phyloP scores from a whole-genome alignment of 2,888 invertebrate species.

The Ryuthela nishihirai region DNA sequence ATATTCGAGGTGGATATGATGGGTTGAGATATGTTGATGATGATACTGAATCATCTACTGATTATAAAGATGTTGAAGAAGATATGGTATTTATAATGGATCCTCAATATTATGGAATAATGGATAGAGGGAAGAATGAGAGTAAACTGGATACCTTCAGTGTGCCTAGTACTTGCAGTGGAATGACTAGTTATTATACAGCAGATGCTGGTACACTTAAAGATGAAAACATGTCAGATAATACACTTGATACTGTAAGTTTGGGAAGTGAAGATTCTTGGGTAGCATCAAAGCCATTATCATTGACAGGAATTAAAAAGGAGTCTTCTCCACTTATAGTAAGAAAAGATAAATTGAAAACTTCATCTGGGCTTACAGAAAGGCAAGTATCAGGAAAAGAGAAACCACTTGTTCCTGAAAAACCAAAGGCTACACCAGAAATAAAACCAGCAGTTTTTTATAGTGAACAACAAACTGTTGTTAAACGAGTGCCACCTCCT shows the following conservation, averaged over 20 bases:
- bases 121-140: constrained; percentile 14
- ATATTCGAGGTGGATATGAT: constrained; percentile 27
- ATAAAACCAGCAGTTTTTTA: not conserved
- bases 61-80: constrained; percentile 34
- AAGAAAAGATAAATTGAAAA: too few species aligned
- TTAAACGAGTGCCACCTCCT: constrained; percentile 26
- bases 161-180: constrained; percentile 30
- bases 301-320: too few species aligned
- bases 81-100: constrained; percentile 28
- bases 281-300: too few species aligned
- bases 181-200: constrained; percentile 33
- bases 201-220: constrained; percentile 27
- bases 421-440: too few species aligned
- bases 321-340: too few species aligned
- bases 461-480: not conserved
- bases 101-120: constrained; percentile 15
- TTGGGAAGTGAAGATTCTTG: constrained; percentile 13
- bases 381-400: too few species aligned
- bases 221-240: constrained; percentile 25
- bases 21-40: constrained; percentile 35
- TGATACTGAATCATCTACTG: constrained; percentile 35
- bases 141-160: constrained; percentile 26
- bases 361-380: too few species aligned
- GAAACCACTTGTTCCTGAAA: too few species aligned
- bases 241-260: constrained; percentile 14